Evolutionary conservation across 2,888 invertebrate species (phyloP).

Genomic region (Drosophila pullipes): DNA sequence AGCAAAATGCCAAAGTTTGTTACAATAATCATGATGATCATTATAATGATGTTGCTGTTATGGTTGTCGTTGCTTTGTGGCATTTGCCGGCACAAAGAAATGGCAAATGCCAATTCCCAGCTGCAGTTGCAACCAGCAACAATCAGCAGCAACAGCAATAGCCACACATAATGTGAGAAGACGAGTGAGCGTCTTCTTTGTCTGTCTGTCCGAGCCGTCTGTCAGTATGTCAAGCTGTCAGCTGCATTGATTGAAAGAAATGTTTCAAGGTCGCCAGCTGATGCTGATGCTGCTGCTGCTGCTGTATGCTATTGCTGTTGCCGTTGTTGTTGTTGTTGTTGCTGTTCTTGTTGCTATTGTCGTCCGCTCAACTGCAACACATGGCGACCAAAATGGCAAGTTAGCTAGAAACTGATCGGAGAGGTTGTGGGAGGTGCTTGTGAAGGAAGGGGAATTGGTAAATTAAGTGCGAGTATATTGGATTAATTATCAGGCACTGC

Average conservation of each 20-base stretch:
- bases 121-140: constrained; percentile 23
- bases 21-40: constrained; percentile 26
- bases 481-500: constrained; percentile 68
- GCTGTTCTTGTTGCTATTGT: constrained; percentile 27
- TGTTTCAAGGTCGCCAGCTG: constrained; percentile 72
- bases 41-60: constrained; percentile 37
- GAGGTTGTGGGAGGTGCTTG: not conserved
- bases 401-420: not conserved
- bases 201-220: constrained; percentile 1
- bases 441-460: constrained; percentile 23
- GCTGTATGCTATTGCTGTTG: constrained; percentile 13
- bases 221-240: constrained; percentile 28
- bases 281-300: constrained; percentile 29
- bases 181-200: not conserved
- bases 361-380: constrained; percentile 43
- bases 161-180: constrained; percentile 10
- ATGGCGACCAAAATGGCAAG: constrained; percentile 27
- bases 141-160: constrained; percentile 14
- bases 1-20: constrained; percentile 71
- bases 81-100: constrained; percentile 77
- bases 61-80: constrained; percentile 51
- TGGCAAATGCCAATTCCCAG: constrained; percentile 73
- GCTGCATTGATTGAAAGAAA: constrained; percentile 61
- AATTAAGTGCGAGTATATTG: constrained; percentile 63
- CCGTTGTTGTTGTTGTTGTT: constrained; percentile 31